A percentile compares a stretch with the other conserved stretches of the same genome.
phyloP scores from a whole-genome alignment of 1,140 invertebrate species.

The Manduca sexta region DNA sequence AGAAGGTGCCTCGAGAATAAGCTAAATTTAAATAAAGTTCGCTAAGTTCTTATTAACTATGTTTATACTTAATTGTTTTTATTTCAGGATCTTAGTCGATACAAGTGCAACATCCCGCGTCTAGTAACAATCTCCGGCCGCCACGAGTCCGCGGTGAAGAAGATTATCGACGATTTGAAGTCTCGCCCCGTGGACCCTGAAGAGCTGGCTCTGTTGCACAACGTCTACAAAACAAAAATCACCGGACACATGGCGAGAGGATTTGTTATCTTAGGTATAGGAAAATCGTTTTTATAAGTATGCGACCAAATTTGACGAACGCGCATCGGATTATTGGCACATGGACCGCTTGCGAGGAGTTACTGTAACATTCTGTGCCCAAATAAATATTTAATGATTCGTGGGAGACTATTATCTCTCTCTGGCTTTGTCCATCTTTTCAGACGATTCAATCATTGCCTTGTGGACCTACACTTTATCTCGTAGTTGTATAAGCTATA shows the following conservation, averaged over 20 bases:
- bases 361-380: too few species aligned
- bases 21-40: too few species aligned
- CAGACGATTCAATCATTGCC: too few species aligned
- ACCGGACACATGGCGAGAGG: conserved; percentile 73
- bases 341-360: too few species aligned
- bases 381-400: too few species aligned
- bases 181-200: conserved; percentile 24
- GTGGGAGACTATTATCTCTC: too few species aligned
- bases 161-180: conserved; percentile 24
- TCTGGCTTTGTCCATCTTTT: too few species aligned
- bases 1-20: too few species aligned
- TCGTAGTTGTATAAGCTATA: too few species aligned
- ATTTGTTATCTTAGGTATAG: conserved; percentile 62
- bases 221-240: conserved; percentile 55
- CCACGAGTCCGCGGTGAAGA: conserved; percentile 22
- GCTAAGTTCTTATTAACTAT: background rate
- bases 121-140: conserved; percentile 29
- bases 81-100: conserved; percentile 27
- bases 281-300: background rate
- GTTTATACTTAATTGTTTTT: conserved; percentile 1
- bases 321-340: too few species aligned
- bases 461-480: too few species aligned
- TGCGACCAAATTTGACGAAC: background rate
- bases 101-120: conserved; percentile 24
- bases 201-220: conserved; percentile 23